phyloP scores from a whole-genome alignment of 1,140 invertebrate species.

The Psilanteris sp. region DNA sequence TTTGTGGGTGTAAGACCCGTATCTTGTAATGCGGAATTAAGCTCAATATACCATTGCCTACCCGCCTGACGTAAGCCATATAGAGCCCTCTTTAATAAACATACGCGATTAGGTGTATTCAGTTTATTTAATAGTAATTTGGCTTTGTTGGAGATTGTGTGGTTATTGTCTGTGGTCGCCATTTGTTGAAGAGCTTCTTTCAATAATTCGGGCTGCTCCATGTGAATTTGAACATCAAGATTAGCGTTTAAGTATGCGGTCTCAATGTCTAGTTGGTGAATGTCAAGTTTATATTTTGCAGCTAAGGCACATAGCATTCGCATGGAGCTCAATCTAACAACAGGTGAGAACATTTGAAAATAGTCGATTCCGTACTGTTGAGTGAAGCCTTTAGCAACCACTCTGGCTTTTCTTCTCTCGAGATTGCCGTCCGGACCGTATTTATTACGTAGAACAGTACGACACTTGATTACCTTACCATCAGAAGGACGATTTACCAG shows the following conservation, averaged over 20 bases:
- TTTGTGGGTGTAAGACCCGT: not conserved
- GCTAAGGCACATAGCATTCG: not conserved
- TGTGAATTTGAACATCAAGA: conserved; percentile 2
- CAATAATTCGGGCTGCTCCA: conserved; percentile 6
- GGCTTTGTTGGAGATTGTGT: too few relatives aligned
- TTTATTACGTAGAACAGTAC: not conserved
- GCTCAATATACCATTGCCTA: conserved; percentile 5
- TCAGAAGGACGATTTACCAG: not conserved
- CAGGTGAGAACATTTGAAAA: not conserved
- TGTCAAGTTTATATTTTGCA: not conserved
- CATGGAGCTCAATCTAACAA: not conserved
- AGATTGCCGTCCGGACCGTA: not conserved
- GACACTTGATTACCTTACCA: not conserved
- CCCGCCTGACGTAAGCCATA: conserved; percentile 19
- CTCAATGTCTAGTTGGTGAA: not conserved
- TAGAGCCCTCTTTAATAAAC: conserved; percentile 1
- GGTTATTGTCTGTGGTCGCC: too few relatives aligned
- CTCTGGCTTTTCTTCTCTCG: not conserved
- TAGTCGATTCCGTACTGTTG: not conserved
- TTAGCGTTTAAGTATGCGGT: not conserved
- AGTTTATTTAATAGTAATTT: not conserved
- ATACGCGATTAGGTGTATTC: not conserved
- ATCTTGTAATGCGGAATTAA: not conserved
- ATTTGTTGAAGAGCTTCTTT: not conserved
- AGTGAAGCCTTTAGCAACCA: not conserved